Percentiles rank a stretch among this genome's conserved stretches.
These are phyloP conservation scores for Anoura caudifer DNA, from an alignment of 2,113 vertebrate species.

Conservation along the genomic window DNA sequence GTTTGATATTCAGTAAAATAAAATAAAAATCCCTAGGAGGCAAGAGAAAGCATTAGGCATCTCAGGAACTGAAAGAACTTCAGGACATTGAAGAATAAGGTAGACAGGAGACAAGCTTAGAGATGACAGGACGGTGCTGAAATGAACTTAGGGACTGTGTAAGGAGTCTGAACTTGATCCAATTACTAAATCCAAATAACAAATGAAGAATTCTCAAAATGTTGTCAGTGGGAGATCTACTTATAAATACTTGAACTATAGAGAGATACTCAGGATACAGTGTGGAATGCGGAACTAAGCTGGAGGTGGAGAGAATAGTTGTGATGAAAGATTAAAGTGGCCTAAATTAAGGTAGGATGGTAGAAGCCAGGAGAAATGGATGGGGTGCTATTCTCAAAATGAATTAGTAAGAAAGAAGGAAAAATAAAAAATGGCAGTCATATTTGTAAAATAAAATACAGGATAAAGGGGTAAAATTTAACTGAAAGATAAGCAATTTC, in stretches of 20 bases:
- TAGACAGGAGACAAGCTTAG: rapidly evolving
- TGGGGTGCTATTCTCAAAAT: no score
- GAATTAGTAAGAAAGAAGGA: not conserved
- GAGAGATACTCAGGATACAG: not conserved
- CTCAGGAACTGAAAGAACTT: not conserved
- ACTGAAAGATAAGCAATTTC: not conserved
- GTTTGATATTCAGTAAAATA: not conserved
- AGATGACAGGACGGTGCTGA: rapidly evolving
- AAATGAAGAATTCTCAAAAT: not conserved
- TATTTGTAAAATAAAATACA: not conserved
- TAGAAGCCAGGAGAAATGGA: not conserved
- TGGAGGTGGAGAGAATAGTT: not conserved
- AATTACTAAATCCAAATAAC: not conserved
- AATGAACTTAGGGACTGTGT: not conserved
- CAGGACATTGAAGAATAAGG: not conserved
- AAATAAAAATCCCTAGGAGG: not conserved
- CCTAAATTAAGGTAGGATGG: not conserved
- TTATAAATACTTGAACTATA: no score
- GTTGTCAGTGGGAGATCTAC: rapidly evolving
- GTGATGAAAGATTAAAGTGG: not conserved
- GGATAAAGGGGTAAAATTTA: not conserved
- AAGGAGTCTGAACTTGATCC: not conserved
- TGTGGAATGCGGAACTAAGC: not conserved
- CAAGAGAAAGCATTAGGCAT: rapidly evolving
- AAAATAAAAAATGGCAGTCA: not conserved